Evolutionary conservation across 30 jellyfish, hydroid and myxozoan species (phyloP).

Genomic region (Sanderia malayensis): DNA sequence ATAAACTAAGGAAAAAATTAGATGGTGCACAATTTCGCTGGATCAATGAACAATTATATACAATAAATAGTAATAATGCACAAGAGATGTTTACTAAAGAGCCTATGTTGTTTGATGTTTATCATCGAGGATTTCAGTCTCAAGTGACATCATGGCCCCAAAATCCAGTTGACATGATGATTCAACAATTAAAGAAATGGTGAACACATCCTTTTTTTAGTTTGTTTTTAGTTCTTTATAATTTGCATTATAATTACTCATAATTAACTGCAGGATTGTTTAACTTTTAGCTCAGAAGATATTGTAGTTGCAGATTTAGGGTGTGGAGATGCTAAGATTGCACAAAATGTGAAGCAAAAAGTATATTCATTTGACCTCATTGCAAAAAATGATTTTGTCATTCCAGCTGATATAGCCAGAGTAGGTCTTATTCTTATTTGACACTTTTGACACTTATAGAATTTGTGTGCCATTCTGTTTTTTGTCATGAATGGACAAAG

Average conservation of each 20-base stretch:
- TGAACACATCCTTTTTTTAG: too few species aligned
- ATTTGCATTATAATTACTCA: too few species aligned
- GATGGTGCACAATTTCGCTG: conserved; percentile 91
- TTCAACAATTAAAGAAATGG: conserved; percentile 53
- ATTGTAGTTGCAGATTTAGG: conserved; percentile 89
- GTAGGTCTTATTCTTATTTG: too few species aligned
- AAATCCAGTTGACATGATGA: conserved; percentile 83
- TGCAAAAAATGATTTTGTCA: conserved; percentile 67
- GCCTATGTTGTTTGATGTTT: conserved; percentile 74
- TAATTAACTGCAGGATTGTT: too few species aligned
- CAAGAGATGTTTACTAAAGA: conserved; percentile 52
- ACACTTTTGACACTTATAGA: too few species aligned
- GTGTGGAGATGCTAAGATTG: conserved; percentile 95
- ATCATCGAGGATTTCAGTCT: conserved; percentile 77
- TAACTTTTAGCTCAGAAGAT: conserved; percentile 56
- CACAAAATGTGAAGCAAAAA: conserved; percentile 57
- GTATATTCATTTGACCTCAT: conserved; percentile 95
- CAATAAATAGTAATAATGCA: conserved; percentile 69
- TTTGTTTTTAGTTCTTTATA: too few species aligned
- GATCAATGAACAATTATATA: conserved; percentile 84
- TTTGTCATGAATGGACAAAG: too few species aligned
- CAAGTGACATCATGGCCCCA: conserved; percentile 92
- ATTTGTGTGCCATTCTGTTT: too few species aligned
- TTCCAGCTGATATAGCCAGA: conserved; percentile 89
- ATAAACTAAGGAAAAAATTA: conserved; percentile 50